A percentile compares a stretch with the other conserved stretches of the same genome.
Conservation (phyloP, 2,797 vertebrate genomes). For the Sebastes miniatus region DNA sequence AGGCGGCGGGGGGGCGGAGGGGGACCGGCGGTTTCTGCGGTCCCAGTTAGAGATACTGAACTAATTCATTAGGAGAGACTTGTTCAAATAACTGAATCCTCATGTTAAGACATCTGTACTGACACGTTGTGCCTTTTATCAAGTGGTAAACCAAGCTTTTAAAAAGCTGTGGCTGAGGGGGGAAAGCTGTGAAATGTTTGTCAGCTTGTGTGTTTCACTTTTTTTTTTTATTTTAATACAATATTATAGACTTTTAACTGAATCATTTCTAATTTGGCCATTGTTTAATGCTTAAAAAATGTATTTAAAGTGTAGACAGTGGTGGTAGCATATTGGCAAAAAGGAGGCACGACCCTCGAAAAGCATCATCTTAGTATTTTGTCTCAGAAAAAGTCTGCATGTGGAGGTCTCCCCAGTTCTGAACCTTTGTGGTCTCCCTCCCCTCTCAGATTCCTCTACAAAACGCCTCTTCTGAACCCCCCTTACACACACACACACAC, state of each 20-base stretch:
- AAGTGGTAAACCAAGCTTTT: conserved; percentile 84
- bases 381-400: conserved; percentile 79
- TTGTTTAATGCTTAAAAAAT: conserved; percentile 86
- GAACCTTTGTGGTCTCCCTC: conserved; percentile 93
- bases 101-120: conserved; percentile 83
- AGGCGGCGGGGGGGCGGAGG: neutral
- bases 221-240: conserved; percentile 11
- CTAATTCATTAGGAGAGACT: conserved; percentile 89
- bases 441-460: conserved; percentile 71
- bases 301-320: conserved; percentile 78
- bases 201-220: conserved; percentile 60
- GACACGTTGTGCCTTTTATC: conserved; percentile 88
- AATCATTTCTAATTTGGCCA: conserved; percentile 81
- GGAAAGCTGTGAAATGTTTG: conserved; percentile 85
- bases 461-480: conserved; percentile 52
- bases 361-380: conserved; percentile 21
- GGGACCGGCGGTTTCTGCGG: conserved; percentile 76
- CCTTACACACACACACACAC: neutral
- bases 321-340: conserved; percentile 73
- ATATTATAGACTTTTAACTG: conserved; percentile 78
- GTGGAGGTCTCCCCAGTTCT: conserved; percentile 91
- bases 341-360: conserved; percentile 20
- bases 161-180: conserved; percentile 71
- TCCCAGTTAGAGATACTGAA: conserved; percentile 92
- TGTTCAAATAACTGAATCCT: conserved; percentile 77